These are phyloP conservation scores for Serripes groenlandicus DNA, from an alignment of 2,888 invertebrate species.

Conservation along the genomic window DNA sequence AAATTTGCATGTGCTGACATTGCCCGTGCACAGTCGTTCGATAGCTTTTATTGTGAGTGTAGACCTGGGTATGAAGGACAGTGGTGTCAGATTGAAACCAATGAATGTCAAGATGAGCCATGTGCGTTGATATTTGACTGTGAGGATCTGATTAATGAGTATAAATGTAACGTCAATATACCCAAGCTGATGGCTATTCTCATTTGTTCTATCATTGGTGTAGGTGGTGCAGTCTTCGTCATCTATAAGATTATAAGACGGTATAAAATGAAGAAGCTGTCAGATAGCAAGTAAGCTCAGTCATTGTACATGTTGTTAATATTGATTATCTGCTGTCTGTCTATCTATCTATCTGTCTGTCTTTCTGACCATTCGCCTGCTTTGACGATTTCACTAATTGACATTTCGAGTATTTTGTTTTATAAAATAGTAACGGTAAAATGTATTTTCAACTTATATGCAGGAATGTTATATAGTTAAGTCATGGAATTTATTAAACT, in stretches of 20 bases:
- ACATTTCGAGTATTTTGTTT: too few relatives aligned
- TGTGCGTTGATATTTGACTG: conserved; percentile 69
- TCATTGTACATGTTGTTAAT: too few relatives aligned
- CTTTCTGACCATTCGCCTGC: too few relatives aligned
- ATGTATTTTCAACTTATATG: too few relatives aligned
- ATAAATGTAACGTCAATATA: conserved; percentile 68
- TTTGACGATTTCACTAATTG: too few relatives aligned
- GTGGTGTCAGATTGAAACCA: conserved; percentile 68
- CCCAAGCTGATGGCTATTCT: conserved; percentile 62
- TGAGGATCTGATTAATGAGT: conserved; percentile 53
- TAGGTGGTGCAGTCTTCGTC: neutral
- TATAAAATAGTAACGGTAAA: too few relatives aligned
- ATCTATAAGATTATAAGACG: neutral
- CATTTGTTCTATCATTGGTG: conserved; percentile 41
- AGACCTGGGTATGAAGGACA: conserved; percentile 64
- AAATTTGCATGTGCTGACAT: conserved; percentile 47
- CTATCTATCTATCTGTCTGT: too few relatives aligned
- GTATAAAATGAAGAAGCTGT: neutral
- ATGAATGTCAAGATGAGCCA: conserved; percentile 62
- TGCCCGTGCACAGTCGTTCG: conserved; percentile 56
- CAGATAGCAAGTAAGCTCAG: conserved; percentile 13
- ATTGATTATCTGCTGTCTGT: too few relatives aligned
- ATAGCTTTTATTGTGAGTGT: conserved; percentile 62
- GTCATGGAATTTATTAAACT: too few relatives aligned
- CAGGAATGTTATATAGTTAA: too few relatives aligned